Base-by-base conservation (phyloP, 2,797 vertebrate species). In the Podargus strigoides region DNA sequence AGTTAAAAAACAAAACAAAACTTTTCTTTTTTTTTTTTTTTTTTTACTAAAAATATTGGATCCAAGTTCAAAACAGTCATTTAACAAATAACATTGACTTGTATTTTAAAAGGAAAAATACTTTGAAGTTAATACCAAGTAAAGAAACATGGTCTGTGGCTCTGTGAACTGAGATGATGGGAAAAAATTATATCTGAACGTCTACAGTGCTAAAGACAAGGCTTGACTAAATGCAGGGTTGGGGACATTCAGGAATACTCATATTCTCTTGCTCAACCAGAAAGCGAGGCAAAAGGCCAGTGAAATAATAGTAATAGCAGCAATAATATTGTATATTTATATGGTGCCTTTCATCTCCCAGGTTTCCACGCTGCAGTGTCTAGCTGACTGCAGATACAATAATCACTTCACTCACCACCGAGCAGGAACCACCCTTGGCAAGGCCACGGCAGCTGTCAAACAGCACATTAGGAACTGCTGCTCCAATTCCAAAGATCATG, bases 101-200 rank as follows among this genome's bases (percentile, higher is more conserved):
- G 90, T 95, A 83, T 95, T 94, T 96, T 95, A 95, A 89, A 87
- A 79, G 64, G 64, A 80, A 84, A 89, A 94, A 68, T 53, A 89
- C 90, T 97, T 96, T 96, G 93, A 96, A 95, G 93, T 93, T 85
- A 89, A 89, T 83, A 95, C 92, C 90, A 70, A 95, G 72, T 79
- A 89, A 90, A 91, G 92, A 91, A 95, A 95, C 63, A 23, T 32
- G 53, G 88, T 94, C 93, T 97, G 88, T 50, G 89, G 92, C 89
- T 95, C 88, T 75, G 89, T 62, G 92, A 90, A 70, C 72, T 53
- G 56, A 93, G 72, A 87, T 53, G 90, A 93, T 94, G 93, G 90
- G 93, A 95, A 97, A 94, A 93, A 96, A 89, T 89, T 42, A 1
- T 74, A 69, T 83, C 78, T 89, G 89, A 77, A 93, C 46, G 89